These are phyloP conservation scores for Dascillus cervinus DNA, from an alignment of 2,888 invertebrate species.

Conservation along the genomic window DNA sequence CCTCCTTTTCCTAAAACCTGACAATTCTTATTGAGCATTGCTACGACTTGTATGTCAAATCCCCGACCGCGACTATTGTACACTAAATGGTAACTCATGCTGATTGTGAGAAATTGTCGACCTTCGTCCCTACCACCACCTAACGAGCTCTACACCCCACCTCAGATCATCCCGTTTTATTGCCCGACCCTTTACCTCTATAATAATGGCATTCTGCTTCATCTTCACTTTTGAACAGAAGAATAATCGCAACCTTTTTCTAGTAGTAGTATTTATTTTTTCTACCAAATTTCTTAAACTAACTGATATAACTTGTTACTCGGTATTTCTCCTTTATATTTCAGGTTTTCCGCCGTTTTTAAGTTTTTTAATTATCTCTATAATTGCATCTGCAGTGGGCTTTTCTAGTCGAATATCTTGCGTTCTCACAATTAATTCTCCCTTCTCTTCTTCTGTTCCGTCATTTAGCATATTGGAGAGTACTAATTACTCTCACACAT, in stretches of 20 bases:
- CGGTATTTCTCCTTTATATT: neutral
- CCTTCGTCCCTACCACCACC: too few relatives aligned
- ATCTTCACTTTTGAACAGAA: constrained; percentile 2
- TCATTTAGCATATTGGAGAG: constrained; percentile 2
- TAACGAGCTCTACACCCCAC: too few relatives aligned
- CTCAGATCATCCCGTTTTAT: too few relatives aligned
- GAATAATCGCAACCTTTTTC: neutral
- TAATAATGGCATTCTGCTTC: constrained; percentile 2
- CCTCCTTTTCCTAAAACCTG: constrained; percentile 4
- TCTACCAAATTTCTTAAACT: constrained; percentile 1
- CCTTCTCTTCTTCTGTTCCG: constrained; percentile 1
- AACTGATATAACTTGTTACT: too few relatives aligned
- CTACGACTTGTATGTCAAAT: constrained; percentile 1
- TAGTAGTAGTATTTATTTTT: constrained; percentile 2
- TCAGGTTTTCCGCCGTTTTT: neutral
- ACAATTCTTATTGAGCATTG: neutral
- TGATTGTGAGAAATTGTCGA: too few relatives aligned
- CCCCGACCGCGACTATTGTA: too few relatives aligned
- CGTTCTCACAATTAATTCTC: neutral
- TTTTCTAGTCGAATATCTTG: neutral
- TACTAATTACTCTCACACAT: too few relatives aligned
- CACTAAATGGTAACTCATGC: too few relatives aligned
- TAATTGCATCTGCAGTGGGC: neutral
- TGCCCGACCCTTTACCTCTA: too few relatives aligned
- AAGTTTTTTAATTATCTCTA: constrained; percentile 1